Evolutionary conservation across 2,113 vertebrate species (phyloP).

Genomic region (Oxyura jamaicensis): DNA sequence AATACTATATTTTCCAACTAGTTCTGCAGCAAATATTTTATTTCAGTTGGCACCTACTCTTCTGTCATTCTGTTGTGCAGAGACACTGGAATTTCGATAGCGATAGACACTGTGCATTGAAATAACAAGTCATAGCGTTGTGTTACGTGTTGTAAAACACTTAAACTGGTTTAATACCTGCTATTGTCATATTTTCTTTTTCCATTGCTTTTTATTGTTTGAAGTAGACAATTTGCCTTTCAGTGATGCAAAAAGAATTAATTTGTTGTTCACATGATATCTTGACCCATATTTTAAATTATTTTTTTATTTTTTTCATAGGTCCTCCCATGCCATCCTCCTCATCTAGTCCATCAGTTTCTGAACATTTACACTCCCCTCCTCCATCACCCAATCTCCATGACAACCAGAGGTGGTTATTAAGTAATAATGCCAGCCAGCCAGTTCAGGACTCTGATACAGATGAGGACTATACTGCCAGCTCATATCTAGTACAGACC

Average conservation of each 20-base stretch:
- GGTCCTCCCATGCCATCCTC: slow-evolving; percentile 84
- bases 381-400: slow-evolving; percentile 79
- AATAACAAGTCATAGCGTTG: not conserved
- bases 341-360: slow-evolving; percentile 84
- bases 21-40: not conserved
- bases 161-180: slow-evolving; percentile 5
- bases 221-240: not conserved
- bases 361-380: slow-evolving; percentile 81
- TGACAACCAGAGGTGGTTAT: slow-evolving; percentile 85
- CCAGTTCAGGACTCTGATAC: slow-evolving; percentile 82
- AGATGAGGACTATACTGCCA: slow-evolving; percentile 78
- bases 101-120: not conserved
- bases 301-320: slow-evolving; percentile 69
- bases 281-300: slow-evolving; percentile 40
- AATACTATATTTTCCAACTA: not conserved
- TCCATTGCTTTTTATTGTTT: not conserved
- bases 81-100: not conserved
- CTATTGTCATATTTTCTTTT: slow-evolving; percentile 11
- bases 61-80: not conserved
- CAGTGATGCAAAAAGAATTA: not conserved
- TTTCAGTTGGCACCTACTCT: not conserved
- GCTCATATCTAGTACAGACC: slow-evolving; percentile 70
- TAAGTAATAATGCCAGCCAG: slow-evolving; percentile 82
- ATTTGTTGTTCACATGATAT: not conserved
- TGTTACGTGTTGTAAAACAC: not conserved